phyloP scores from a whole-genome alignment of 1,140 invertebrate species.

The Marisa cornuarietis region DNA sequence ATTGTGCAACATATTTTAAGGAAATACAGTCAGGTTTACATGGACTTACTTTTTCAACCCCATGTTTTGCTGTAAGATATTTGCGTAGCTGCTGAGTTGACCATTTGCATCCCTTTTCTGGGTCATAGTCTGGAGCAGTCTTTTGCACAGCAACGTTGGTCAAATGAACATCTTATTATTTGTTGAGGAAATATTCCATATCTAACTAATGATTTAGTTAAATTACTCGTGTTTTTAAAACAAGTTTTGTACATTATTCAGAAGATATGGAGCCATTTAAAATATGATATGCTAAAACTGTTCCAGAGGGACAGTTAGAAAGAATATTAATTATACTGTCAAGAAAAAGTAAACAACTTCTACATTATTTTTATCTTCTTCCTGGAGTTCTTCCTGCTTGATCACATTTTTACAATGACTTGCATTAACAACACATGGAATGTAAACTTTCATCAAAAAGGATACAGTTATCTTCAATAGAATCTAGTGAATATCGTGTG shows the following conservation, averaged over 20 bases:
- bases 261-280: constrained; percentile 20
- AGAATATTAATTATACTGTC: too few relatives aligned
- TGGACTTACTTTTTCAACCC: constrained; percentile 57
- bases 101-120: constrained; percentile 70
- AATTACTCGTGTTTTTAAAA: not conserved
- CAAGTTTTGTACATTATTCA: not conserved
- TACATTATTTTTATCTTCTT: too few relatives aligned
- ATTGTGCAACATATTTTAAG: too few relatives aligned
- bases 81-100: constrained; percentile 64
- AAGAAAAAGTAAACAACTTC: too few relatives aligned
- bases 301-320: constrained; percentile 17
- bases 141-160: constrained; percentile 71
- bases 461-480: constrained; percentile 69
- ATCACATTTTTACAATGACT: too few relatives aligned
- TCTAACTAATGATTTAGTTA: not conserved
- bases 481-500: constrained; percentile 66
- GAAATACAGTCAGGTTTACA: too few relatives aligned
- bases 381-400: too few relatives aligned
- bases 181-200: not conserved
- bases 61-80: constrained; percentile 66
- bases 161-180: constrained; percentile 66
- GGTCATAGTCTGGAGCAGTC: constrained; percentile 69
- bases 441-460: constrained; percentile 43
- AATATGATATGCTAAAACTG: constrained; percentile 20
- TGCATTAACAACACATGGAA: too few relatives aligned